phyloP scores from a whole-genome alignment of 2,888 invertebrate species.

The Pandemis heparana region DNA sequence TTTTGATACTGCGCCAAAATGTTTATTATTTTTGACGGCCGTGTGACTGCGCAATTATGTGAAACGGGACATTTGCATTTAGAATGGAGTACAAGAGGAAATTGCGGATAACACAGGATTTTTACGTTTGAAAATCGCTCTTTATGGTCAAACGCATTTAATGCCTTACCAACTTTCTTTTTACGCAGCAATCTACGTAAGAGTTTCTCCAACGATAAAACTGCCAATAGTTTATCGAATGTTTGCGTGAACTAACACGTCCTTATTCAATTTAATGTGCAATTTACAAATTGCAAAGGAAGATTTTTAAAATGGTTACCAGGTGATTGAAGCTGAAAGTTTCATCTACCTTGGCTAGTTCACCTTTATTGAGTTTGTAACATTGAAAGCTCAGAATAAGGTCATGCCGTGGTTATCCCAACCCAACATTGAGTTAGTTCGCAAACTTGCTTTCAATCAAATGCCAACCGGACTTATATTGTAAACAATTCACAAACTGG shows the following conservation, averaged over 20 bases:
- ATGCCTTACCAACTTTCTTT: neutral
- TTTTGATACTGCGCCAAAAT: conserved; percentile 7
- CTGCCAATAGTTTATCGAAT: no score
- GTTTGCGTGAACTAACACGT: no score
- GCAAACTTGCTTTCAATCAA: conserved; percentile 1
- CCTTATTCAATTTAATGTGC: no score
- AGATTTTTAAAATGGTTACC: no score
- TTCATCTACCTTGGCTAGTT: neutral
- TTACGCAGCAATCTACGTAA: neutral
- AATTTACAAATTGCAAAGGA: no score
- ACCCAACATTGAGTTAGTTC: neutral
- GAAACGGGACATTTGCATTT: conserved; percentile 14
- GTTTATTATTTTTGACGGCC: conserved; percentile 1
- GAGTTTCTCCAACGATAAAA: no score
- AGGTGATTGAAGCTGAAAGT: neutral
- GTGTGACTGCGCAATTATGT: conserved; percentile 9
- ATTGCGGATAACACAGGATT: neutral
- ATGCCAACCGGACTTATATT: neutral
- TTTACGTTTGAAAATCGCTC: neutral
- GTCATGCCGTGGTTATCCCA: neutral
- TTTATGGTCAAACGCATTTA: neutral
- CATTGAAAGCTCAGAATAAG: neutral
- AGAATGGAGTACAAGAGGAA: conserved; percentile 2
- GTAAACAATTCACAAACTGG: neutral
- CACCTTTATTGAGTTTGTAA: neutral